A percentile compares a stretch with the other conserved stretches of the same genome.
phyloP scores from a whole-genome alignment of 2,888 invertebrate genomes.

The Anarsia innoxiella region DNA sequence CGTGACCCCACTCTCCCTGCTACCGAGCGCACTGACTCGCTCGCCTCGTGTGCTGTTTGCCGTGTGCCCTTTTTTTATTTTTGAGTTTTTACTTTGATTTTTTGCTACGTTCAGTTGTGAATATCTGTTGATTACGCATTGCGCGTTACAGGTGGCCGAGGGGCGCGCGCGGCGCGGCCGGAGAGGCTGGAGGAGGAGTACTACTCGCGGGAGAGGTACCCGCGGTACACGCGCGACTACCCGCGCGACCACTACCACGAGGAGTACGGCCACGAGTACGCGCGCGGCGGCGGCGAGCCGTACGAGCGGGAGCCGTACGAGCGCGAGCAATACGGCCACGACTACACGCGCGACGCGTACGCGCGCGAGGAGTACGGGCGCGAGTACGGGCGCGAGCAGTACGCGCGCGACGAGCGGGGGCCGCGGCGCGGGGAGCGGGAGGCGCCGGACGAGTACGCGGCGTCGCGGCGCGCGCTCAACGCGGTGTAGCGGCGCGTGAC shows the following conservation, averaged over 20 bases:
- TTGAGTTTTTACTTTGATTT: conserved; percentile 8
- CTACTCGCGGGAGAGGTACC: conserved; percentile 48
- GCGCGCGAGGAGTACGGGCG: conserved; percentile 52
- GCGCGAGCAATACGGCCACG: conserved; percentile 21
- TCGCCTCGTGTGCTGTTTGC: conserved; percentile 28
- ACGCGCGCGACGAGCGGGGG: conserved; percentile 64
- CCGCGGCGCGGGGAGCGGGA: conserved; percentile 47
- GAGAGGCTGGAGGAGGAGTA: conserved; percentile 76
- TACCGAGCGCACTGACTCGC: conserved; percentile 6
- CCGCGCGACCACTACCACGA: conserved; percentile 32
- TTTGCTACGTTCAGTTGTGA: background rate
- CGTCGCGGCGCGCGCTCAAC: conserved; percentile 58
- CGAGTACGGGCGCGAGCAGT: conserved; percentile 34
- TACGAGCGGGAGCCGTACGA: conserved; percentile 30
- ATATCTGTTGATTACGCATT: too few species aligned
- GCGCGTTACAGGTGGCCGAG: too few species aligned
- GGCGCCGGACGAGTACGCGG: conserved; percentile 56
- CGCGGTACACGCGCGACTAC: conserved; percentile 31
- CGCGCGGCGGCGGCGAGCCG: conserved; percentile 33
- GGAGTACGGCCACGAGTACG: conserved; percentile 37
- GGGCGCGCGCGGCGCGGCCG: conserved; percentile 54
- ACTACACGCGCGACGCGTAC: conserved; percentile 43
- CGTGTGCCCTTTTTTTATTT: conserved; percentile 23
- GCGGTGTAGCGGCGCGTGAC: conserved; percentile 80
- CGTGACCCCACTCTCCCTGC: conserved; percentile 23